Conservation (phyloP, 2,888 invertebrate species). For the Drosophila limbata region DNA sequence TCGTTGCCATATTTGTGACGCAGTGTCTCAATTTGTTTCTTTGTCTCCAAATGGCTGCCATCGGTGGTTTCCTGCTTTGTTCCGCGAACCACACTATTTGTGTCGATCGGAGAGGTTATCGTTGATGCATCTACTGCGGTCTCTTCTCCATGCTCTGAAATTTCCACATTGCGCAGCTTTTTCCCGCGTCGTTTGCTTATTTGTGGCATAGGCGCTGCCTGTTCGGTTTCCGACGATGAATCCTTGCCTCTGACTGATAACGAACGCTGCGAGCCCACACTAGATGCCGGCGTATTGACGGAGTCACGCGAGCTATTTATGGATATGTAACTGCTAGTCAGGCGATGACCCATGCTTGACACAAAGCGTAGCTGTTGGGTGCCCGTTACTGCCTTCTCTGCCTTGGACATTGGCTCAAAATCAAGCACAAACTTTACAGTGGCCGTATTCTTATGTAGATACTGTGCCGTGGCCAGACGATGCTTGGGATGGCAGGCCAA, state of each 20-base stretch:
- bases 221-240: conserved; percentile 52
- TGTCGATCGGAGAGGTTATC: background rate
- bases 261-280: conserved; percentile 81
- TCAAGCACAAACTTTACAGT: conserved; percentile 87
- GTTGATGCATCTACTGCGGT: background rate
- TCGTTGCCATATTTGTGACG: conserved; percentile 87
- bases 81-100: background rate
- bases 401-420: conserved; percentile 86
- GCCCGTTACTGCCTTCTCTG: conserved; percentile 86
- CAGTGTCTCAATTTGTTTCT: conserved; percentile 87
- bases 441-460: conserved; percentile 87
- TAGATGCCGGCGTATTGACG: conserved; percentile 81
- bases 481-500: conserved; percentile 88
- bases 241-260: conserved; percentile 44
- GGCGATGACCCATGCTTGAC: conserved; percentile 52
- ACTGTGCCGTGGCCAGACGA: conserved; percentile 86
- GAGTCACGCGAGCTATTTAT: conserved; percentile 57
- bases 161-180: conserved; percentile 86
- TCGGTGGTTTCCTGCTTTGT: conserved; percentile 52
- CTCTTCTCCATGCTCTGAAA: conserved; percentile 69
- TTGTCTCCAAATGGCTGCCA: conserved; percentile 87
- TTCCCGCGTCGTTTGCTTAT: conserved; percentile 75
- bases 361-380: conserved; percentile 79
- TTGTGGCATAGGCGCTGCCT: conserved; percentile 10
- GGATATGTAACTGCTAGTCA: conserved; percentile 42